These are phyloP conservation scores for Thera britannica DNA, from an alignment of 2,888 invertebrate species.

Conservation along the genomic window DNA sequence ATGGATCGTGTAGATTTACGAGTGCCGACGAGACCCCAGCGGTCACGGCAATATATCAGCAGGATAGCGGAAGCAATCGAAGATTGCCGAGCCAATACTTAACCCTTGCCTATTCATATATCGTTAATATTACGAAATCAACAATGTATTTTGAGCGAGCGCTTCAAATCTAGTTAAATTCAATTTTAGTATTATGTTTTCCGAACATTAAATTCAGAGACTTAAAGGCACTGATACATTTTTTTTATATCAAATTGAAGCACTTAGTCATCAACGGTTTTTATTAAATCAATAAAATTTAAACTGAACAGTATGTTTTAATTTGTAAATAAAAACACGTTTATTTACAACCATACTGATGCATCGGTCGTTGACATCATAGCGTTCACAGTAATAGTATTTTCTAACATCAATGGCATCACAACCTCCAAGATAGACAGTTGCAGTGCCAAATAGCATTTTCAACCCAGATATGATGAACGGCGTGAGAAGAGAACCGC, in stretches of 20 bases:
- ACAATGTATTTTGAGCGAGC: neutral
- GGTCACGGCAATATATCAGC: conserved; percentile 43
- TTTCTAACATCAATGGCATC: conserved; percentile 10
- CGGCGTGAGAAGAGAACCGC: conserved; percentile 65
- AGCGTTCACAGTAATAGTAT: conserved; percentile 4
- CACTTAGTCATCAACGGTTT: too few species aligned
- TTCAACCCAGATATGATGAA: conserved; percentile 56
- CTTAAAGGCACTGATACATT: too few species aligned
- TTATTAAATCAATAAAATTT: too few species aligned
- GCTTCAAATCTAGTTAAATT: too few species aligned
- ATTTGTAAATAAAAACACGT: neutral
- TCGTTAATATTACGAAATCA: conserved; percentile 25
- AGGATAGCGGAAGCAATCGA: conserved; percentile 47
- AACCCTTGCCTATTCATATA: conserved; percentile 26
- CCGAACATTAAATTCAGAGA: too few species aligned
- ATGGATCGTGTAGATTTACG: conserved; percentile 61
- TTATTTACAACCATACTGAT: conserved; percentile 6
- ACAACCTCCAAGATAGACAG: conserved; percentile 14
- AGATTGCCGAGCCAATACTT: conserved; percentile 34
- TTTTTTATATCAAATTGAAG: too few species aligned
- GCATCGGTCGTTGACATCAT: conserved; percentile 13
- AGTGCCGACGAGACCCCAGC: conserved; percentile 40
- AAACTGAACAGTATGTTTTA: too few species aligned
- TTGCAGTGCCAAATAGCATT: conserved; percentile 32
- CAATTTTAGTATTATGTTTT: too few species aligned